These are phyloP conservation scores for Centropyge bicolor DNA, from an alignment of 2,797 vertebrate species.

Conservation along the genomic window DNA sequence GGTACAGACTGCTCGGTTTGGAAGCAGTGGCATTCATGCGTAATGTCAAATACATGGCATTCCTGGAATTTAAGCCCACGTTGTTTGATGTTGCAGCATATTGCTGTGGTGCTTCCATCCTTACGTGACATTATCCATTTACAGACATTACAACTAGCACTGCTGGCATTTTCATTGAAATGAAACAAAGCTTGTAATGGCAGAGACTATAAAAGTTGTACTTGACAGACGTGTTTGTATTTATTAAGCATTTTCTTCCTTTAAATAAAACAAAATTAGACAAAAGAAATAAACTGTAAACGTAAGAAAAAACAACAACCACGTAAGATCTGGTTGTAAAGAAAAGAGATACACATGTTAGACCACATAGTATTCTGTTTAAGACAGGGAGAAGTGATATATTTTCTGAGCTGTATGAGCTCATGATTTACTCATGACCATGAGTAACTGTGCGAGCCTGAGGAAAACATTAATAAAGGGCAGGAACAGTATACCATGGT, in stretches of 20 bases:
- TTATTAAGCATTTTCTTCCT: neutral
- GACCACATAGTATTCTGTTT: neutral
- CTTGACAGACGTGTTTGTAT: neutral
- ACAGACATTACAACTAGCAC: neutral
- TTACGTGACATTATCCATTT: no score
- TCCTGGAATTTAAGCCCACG: no score
- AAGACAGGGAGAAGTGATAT: neutral
- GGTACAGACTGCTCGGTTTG: no score
- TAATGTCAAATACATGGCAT: no score
- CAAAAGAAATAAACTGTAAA: neutral
- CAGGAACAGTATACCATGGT: neutral
- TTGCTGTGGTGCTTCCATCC: no score
- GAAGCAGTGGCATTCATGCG: no score
- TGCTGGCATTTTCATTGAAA: neutral
- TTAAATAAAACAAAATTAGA: neutral
- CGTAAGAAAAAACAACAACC: neutral
- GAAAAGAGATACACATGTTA: neutral
- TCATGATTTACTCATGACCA: neutral
- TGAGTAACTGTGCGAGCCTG: neutral
- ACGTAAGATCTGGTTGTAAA: neutral
- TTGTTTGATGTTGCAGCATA: no score
- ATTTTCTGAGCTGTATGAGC: slow-evolving; percentile 23
- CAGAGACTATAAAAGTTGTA: neutral
- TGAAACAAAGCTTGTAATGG: neutral
- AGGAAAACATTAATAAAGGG: neutral